phyloP scores from a whole-genome alignment of 2,113 vertebrate species.

The Toxotes jaculatrix region DNA sequence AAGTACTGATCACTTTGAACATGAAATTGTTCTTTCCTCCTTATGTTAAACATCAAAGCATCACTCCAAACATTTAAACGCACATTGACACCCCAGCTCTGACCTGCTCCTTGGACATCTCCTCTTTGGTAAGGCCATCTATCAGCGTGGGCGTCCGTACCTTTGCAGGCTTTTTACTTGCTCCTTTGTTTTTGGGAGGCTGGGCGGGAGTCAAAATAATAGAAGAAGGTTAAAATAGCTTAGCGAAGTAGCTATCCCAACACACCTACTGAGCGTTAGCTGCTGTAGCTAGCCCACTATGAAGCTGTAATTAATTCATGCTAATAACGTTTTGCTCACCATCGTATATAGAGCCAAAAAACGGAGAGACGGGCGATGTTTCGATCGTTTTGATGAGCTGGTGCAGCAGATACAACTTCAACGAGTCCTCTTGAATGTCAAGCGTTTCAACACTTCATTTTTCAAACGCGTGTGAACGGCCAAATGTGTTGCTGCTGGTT shows the following conservation, averaged over 20 bases:
- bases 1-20: background rate
- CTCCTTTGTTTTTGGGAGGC: conserved; percentile 88
- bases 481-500: too few relatives aligned
- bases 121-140: conserved; percentile 84
- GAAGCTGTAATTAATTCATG: background rate
- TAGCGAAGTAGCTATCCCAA: background rate
- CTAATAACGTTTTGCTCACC: conserved; percentile 21
- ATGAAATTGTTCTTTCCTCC: background rate
- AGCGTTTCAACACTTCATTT: background rate
- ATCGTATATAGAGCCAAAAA: background rate
- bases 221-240: background rate
- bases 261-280: background rate
- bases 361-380: background rate
- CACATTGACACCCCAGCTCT: conserved; percentile 43
- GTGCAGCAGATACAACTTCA: background rate
- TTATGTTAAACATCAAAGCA: background rate
- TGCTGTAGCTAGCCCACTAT: background rate
- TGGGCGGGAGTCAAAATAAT: conserved; percentile 60
- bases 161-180: conserved; percentile 73
- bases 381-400: background rate
- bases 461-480: background rate
- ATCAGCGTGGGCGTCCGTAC: conserved; percentile 79
- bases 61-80: background rate
- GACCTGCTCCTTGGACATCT: conserved; percentile 94
- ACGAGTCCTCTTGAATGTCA: background rate